Percentiles rank a stretch among this genome's conserved stretches.
phyloP scores from a whole-genome alignment of 2,797 vertebrate species.

The Sebastes minor region DNA sequence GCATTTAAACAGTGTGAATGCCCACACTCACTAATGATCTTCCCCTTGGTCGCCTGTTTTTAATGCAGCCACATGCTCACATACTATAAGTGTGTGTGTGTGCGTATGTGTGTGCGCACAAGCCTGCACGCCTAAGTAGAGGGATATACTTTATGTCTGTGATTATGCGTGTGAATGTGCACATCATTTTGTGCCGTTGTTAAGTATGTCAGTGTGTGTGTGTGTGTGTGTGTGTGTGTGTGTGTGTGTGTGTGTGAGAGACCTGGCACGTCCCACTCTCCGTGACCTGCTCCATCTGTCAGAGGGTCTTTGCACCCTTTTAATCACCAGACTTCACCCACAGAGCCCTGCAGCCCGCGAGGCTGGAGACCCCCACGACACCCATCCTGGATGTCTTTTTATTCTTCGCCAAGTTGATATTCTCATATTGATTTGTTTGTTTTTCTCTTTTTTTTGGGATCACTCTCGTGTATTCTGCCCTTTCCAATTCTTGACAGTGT shows the following conservation, averaged over 20 bases:
- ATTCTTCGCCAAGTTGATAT: not conserved
- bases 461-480: not conserved
- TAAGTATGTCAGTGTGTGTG: constrained; percentile 43
- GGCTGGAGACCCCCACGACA: constrained; percentile 13
- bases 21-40: not conserved
- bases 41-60: not conserved
- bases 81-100: not conserved
- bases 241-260: constrained; percentile 37
- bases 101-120: not conserved
- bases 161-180: not conserved
- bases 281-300: constrained; percentile 68
- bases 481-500: not conserved
- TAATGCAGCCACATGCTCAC: constrained; percentile 9
- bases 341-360: not conserved
- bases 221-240: constrained; percentile 37
- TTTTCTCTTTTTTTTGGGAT: not conserved
- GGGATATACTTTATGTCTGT: not conserved
- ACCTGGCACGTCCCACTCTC: constrained; percentile 26
- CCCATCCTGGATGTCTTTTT: not conserved
- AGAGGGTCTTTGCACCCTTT: constrained; percentile 43
- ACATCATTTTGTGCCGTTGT: not conserved
- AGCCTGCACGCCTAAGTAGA: not conserved
- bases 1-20: no score
- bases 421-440: not conserved
- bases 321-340: constrained; percentile 49